Evolutionary conservation across 2,888 invertebrate genomes (phyloP), one percentile per base, ranked within the genome.

Genomic region (Chymomyza amoena): DNA sequence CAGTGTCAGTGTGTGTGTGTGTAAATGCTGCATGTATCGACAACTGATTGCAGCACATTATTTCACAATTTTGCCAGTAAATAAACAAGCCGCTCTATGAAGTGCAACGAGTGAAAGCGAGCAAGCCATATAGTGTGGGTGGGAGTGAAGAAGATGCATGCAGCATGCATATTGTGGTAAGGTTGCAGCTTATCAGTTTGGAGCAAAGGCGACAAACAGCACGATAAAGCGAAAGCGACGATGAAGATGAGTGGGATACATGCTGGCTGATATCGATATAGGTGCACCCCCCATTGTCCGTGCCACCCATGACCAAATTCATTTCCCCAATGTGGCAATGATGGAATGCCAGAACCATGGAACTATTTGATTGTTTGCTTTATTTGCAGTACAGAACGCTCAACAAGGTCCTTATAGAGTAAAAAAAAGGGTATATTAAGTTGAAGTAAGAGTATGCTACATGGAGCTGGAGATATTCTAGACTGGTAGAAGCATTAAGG

Each of bases 1-100:
- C 5, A 32, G 39, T 5, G 54, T n/a, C 56, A 25, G 39, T 28
- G 52, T 45, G n/a, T 50, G 16, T 18, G 62, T 54, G 10, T 6
- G 56, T n/a, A n/a, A n/a, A 73, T 36, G 65, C 74, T 61, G 75
- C 77, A 75, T 76, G 78, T 70, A 77, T 82, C 72, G 83, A 77
- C 76, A 85, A 83, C 81, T 85, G 83, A 83, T 83, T 83, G 83
- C 85, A 72, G 72, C 77, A 76, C 85, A 80, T 83, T 83, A 85
- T 80, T 83, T 83, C 79, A 83, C 85, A 83, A 83, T 85, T 83
- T 83, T 76, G 85, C 77, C 77, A 76, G 83, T 77, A 79, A 82
- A 80, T 83, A 85, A 83, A 83, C 81, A 82, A 75, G 69, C 69
- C 76, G 54, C 59, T 64, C 65, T 52, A 20, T 25, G 57, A 25